Percentiles rank a stretch among this genome's conserved stretches.
Conservation (phyloP, 2,797 vertebrate species). For the Manis crassicaudata region DNA sequence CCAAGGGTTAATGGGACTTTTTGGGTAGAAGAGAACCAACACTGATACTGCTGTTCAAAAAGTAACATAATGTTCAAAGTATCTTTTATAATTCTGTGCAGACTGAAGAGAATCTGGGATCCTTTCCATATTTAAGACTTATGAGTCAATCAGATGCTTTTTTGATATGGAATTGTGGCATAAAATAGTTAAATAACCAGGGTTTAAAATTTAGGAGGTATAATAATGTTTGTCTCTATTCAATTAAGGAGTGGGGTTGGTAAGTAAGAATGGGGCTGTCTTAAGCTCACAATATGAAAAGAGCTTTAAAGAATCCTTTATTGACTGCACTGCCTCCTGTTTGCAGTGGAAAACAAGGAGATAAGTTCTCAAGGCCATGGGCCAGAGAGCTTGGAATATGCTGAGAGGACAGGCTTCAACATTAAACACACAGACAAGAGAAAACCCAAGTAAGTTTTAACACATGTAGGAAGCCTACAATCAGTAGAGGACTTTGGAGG, state of each 20-base stretch:
- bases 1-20: not conserved
- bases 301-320: not conserved
- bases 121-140: constrained; percentile 30
- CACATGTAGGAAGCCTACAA: not conserved
- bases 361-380: not conserved
- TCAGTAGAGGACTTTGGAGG: not conserved
- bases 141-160: not conserved
- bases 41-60: not conserved
- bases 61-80: not conserved
- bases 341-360: constrained; percentile 12
- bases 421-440: constrained; percentile 16
- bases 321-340: not conserved
- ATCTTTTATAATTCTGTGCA: not conserved
- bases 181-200: constrained; percentile 3
- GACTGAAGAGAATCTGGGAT: not conserved
- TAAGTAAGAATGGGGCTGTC: not conserved
- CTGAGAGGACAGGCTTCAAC: not conserved
- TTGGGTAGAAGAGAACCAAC: not conserved
- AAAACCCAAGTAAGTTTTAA: not conserved
- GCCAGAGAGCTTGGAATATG: not conserved
- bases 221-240: not conserved
- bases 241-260: not conserved
- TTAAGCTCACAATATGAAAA: not conserved
- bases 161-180: constrained; percentile 4
- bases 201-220: not conserved